Evolutionary conservation across 2,888 invertebrate species (phyloP).

Genomic region (Patella depressa): DNA sequence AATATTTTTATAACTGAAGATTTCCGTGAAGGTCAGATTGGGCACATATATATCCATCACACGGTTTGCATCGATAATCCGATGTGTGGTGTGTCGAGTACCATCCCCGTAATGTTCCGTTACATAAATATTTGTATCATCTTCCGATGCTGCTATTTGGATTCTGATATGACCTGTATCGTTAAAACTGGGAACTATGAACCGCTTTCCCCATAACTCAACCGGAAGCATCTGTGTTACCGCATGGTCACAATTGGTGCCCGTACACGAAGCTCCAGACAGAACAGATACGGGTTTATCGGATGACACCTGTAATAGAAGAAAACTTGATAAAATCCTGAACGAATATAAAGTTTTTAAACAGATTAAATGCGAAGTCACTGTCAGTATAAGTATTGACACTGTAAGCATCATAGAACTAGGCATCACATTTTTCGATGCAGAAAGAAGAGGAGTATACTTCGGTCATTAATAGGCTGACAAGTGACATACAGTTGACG

Average conservation of each 20-base stretch:
- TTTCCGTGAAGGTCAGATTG: slow-evolving; percentile 12
- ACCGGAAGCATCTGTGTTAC: slow-evolving; percentile 17
- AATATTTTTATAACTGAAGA: slow-evolving; percentile 11
- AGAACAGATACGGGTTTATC: slow-evolving; percentile 14
- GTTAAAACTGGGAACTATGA: slow-evolving; percentile 18
- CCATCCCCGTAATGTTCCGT: slow-evolving; percentile 17
- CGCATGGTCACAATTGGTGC: slow-evolving; percentile 1
- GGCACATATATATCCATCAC: slow-evolving; percentile 12
- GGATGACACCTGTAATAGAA: not conserved
- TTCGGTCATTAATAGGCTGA: too few relatives aligned
- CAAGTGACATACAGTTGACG: too few relatives aligned
- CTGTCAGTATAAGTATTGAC: too few relatives aligned
- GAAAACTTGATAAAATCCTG: too few relatives aligned
- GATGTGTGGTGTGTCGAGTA: not conserved
- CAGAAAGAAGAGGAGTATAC: too few relatives aligned
- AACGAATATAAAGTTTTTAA: too few relatives aligned
- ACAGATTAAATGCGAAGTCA: too few relatives aligned
- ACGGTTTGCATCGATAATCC: not conserved
- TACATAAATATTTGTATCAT: not conserved
- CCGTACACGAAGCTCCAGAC: slow-evolving; percentile 15
- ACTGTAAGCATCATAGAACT: too few relatives aligned
- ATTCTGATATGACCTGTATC: slow-evolving; percentile 11
- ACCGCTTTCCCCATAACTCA: slow-evolving; percentile 18
- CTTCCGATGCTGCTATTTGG: not conserved
- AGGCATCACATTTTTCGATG: too few relatives aligned